These are phyloP conservation scores for Colletes collaris DNA, from an alignment of 2,888 invertebrate genomes.

Conservation along the genomic window DNA sequence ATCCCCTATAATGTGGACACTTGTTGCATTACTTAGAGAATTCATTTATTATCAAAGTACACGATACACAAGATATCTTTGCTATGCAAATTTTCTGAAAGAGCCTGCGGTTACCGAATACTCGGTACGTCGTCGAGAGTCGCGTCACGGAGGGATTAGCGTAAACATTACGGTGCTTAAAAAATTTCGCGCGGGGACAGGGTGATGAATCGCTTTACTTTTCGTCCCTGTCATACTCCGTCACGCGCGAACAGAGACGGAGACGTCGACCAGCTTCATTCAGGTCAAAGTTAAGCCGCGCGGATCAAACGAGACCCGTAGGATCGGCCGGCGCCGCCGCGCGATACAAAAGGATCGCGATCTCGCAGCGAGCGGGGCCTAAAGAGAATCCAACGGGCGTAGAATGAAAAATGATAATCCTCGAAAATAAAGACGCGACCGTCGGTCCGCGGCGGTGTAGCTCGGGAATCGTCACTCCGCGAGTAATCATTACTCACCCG, in stretches of 20 bases:
- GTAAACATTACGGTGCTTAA: neutral
- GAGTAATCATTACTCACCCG: constrained; percentile 51
- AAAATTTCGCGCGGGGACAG: constrained; percentile 25
- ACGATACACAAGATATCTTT: too few relatives aligned
- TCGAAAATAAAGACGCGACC: constrained; percentile 53
- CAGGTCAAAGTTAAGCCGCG: constrained; percentile 24
- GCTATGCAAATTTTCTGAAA: too few relatives aligned
- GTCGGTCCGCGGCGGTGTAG: constrained; percentile 23
- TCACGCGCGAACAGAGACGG: neutral
- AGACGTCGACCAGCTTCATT: neutral
- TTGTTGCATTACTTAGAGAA: too few relatives aligned
- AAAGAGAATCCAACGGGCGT: constrained; percentile 12
- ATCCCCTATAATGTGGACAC: too few relatives aligned
- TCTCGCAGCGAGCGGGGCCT: constrained; percentile 14
- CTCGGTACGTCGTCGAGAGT: too few relatives aligned
- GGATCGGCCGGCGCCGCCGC: constrained; percentile 3
- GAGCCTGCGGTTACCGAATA: too few relatives aligned
- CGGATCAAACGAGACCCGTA: constrained; percentile 20
- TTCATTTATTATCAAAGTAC: too few relatives aligned
- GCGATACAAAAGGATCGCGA: constrained; percentile 7
- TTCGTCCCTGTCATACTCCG: neutral
- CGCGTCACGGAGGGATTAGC: too few relatives aligned
- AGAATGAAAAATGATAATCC: constrained; percentile 54
- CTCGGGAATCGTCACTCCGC: constrained; percentile 60
- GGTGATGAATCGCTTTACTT: constrained; percentile 12